These are phyloP conservation scores for Drosophila cyrtoloma DNA, from an alignment of 2,888 invertebrate genomes.

Conservation along the genomic window DNA sequence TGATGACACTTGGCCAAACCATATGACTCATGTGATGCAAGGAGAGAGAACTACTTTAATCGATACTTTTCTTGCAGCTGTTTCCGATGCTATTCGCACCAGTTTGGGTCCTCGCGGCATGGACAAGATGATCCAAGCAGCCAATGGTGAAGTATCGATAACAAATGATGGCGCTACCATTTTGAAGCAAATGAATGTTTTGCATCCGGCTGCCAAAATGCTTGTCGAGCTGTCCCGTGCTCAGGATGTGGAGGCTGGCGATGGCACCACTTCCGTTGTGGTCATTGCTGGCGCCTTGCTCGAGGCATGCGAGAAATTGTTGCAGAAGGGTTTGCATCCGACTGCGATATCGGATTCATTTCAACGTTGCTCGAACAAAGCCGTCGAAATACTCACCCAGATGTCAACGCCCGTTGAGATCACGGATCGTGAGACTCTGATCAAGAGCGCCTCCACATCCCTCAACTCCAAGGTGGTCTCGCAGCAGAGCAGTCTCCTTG, in stretches of 20 bases:
- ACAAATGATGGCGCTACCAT: conserved; percentile 99
- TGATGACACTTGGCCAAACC: conserved; percentile 43
- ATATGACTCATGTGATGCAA: conserved; percentile 72
- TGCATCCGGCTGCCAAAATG: conserved; percentile 99
- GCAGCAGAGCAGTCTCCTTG: conserved; percentile 97
- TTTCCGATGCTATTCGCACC: conserved; percentile 99
- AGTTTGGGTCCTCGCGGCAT: conserved; percentile 99
- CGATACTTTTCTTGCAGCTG: conserved; percentile 88
- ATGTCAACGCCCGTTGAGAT: conserved; percentile 96
- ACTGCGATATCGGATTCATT: conserved; percentile 99
- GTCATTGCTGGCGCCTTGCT: conserved; percentile 98
- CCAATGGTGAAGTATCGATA: conserved; percentile 99
- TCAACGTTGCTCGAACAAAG: conserved; percentile 88
- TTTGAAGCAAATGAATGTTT: conserved; percentile 98
- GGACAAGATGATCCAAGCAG: conserved; percentile 99
- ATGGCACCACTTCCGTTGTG: conserved; percentile 99
- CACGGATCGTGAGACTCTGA: conserved; percentile 92
- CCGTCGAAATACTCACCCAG: conserved; percentile 89
- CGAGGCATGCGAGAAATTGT: conserved; percentile 96
- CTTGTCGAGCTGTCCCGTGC: conserved; percentile 99
- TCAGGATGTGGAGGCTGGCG: conserved; percentile 99
- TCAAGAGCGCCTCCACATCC: conserved; percentile 98
- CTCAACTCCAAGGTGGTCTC: conserved; percentile 99
- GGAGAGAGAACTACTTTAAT: conserved; percentile 1
- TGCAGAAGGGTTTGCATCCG: conserved; percentile 98